These are phyloP conservation scores for Dreissena rostriformis DNA, from an alignment of 1,140 invertebrate genomes.

Conservation along the genomic window DNA sequence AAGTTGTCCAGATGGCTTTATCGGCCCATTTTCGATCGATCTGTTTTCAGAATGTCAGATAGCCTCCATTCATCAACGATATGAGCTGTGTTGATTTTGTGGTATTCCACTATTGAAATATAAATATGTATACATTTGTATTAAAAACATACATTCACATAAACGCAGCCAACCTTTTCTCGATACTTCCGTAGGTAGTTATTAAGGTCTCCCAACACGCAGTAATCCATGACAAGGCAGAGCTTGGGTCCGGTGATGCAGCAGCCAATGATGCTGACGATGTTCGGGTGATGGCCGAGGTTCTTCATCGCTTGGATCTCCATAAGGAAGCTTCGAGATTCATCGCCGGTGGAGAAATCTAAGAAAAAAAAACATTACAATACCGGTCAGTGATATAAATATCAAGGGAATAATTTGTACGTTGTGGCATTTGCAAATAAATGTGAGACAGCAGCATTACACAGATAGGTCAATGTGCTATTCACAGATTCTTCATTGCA, in stretches of 20 bases:
- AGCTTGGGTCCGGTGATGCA: constrained; percentile 63
- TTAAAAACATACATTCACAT: neutral
- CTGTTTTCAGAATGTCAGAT: too few relatives aligned
- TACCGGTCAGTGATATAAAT: neutral
- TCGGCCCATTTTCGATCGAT: too few relatives aligned
- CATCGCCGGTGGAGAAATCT: constrained; percentile 72
- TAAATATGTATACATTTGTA: too few relatives aligned
- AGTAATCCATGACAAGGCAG: constrained; percentile 94
- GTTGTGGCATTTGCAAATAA: too few relatives aligned
- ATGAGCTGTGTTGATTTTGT: too few relatives aligned
- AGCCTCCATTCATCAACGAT: too few relatives aligned
- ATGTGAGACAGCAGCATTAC: too few relatives aligned
- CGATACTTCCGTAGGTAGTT: constrained; percentile 91
- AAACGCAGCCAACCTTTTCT: constrained; percentile 77
- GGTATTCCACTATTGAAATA: too few relatives aligned
- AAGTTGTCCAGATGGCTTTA: too few relatives aligned
- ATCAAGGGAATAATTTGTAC: too few relatives aligned
- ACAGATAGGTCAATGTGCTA: too few relatives aligned
- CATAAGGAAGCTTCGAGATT: constrained; percentile 69
- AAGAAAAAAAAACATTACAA: neutral
- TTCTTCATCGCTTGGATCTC: constrained; percentile 79
- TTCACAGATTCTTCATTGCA: too few relatives aligned
- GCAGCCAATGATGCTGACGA: constrained; percentile 78
- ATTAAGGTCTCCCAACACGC: constrained; percentile 93
- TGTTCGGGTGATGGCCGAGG: constrained; percentile 73